Evolutionary conservation across 2,113 vertebrate species (phyloP).

Genomic region (Misgurnus anguillicaudatus): DNA sequence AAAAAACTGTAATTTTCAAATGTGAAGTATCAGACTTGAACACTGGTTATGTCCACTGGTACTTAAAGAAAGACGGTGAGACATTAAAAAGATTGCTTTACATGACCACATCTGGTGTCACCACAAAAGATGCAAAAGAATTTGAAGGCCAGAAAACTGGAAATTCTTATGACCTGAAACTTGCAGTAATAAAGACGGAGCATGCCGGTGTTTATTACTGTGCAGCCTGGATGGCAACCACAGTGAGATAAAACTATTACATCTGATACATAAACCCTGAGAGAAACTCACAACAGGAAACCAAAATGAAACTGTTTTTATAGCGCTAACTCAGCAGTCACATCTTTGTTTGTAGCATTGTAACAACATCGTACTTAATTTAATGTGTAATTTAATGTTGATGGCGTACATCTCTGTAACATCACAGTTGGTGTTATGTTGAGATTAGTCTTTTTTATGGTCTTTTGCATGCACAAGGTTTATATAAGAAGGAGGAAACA

Average conservation of each 20-base stretch:
- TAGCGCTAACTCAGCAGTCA: too few species aligned
- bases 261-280: conserved; percentile 5
- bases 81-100: background rate
- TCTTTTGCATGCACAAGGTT: too few species aligned
- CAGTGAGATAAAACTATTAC: background rate
- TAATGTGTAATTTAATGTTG: too few species aligned
- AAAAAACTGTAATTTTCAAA: background rate
- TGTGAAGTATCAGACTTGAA: background rate
- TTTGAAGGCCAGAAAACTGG: background rate
- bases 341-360: too few species aligned
- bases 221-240: conserved; percentile 2
- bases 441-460: too few species aligned
- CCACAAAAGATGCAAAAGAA: background rate
- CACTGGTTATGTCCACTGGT: background rate
- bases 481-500: too few species aligned
- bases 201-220: conserved; percentile 8
- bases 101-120: rapidly evolving
- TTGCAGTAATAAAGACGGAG: background rate
- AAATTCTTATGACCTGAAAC: conserved; percentile 7
- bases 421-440: too few species aligned
- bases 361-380: too few species aligned
- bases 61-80: background rate
- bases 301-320: background rate
- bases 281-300: background rate
- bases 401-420: too few species aligned